Base-by-base conservation (phyloP, 2,797 vertebrate species). In the Sebastes steindachneri region DNA sequence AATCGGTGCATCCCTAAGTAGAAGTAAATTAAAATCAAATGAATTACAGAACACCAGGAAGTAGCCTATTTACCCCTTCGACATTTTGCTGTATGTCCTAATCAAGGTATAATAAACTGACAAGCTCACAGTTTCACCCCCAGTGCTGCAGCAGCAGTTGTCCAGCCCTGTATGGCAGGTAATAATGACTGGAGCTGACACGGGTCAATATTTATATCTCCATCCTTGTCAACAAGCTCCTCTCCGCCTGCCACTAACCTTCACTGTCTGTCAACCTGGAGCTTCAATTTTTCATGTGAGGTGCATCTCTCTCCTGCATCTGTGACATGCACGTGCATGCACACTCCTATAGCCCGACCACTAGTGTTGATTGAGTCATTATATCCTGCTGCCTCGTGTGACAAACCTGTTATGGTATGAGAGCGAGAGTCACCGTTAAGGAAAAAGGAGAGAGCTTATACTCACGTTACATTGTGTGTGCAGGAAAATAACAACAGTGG, bases 291-390 rank as follows among this genome's bases (percentile, higher is more conserved):
- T 28, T 62, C 26, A 74, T 79, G 41, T 45, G 41, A 15, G 54
- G 37, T 15, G 53, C 62, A 64, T 23, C 15, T 31, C 58, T 33
- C 26, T 68, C n/a, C 26, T 68, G 53, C 26, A 21, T 54, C 37
- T 21, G 17, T n/a, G 21, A 28, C 72, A 64, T 7, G 29, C n/a
- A 31, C 73, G 68, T 12, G 10, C 23, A 45, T 23, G 28, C 75
- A 37, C 9, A 53, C 21, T 21, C 6, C 21, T 53, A 4, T 45
- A 14, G 11, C 25, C 9, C 19, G 53, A 23, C 37, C 65, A 17
- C 66, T 58, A 23, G 41, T 33, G 72, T 7, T 83, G 62, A 84
- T 79, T 88, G 55, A 86, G 84, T 77, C 23, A 84, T 78, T 26
- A 8, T 28, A 37, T 48, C n/a, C 1, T 53, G 9, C 37, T 79